Conservation (phyloP, 2,113 vertebrate genomes). For the Aspiorhynchus laticeps region DNA sequence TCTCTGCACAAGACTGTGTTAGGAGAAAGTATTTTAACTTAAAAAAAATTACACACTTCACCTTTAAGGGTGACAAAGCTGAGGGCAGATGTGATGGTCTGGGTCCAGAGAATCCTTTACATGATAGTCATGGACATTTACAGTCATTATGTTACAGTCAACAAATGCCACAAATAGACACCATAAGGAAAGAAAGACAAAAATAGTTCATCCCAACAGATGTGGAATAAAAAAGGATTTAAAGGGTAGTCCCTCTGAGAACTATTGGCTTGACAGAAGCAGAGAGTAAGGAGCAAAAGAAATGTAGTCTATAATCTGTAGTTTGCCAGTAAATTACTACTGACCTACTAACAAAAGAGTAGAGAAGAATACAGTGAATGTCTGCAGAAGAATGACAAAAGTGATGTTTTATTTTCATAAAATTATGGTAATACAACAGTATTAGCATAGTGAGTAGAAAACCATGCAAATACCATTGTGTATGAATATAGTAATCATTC, state of each 20-base stretch:
- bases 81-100: conserved; percentile 5
- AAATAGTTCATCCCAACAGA: neutral
- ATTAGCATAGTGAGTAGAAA: neutral
- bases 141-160: neutral
- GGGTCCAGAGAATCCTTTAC: neutral
- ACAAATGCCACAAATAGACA: neutral
- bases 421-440: neutral
- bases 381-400: neutral
- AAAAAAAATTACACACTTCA: conserved; percentile 6
- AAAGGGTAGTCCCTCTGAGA: neutral
- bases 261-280: neutral
- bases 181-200: neutral
- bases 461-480: neutral
- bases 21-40: conserved; percentile 15
- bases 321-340: neutral
- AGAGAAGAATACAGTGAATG: neutral
- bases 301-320: neutral
- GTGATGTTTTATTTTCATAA: neutral
- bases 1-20: neutral
- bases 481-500: neutral
- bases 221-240: neutral
- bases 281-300: neutral
- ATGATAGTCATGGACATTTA: neutral
- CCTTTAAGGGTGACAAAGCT: conserved; percentile 2
- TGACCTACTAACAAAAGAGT: neutral